Percentiles rank a stretch among this genome's conserved stretches.
phyloP scores from a whole-genome alignment of 2,888 invertebrate genomes.

The Ypsolopha scabrella region DNA sequence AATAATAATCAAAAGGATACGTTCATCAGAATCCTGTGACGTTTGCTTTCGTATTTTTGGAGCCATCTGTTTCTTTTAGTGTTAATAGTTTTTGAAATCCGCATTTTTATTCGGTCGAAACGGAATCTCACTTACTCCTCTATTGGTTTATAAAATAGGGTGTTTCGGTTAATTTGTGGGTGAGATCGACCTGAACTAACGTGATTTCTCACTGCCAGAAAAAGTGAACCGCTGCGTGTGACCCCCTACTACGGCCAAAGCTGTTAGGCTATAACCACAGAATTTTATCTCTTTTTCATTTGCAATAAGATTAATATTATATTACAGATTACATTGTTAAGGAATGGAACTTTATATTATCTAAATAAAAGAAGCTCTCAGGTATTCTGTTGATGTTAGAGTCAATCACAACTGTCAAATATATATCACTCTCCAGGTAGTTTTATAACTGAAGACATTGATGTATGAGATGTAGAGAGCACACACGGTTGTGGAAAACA shows the following conservation, averaged over 20 bases:
- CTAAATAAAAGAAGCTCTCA: constrained; percentile 9
- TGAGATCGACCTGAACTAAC: constrained; percentile 46
- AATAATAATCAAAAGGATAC: constrained; percentile 45
- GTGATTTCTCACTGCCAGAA: constrained; percentile 54
- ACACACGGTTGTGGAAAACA: constrained; percentile 13
- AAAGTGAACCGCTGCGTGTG: too few species aligned
- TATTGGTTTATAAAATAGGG: constrained; percentile 12
- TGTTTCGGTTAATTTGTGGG: constrained; percentile 64
- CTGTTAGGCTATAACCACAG: too few species aligned
- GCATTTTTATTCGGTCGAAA: constrained; percentile 35
- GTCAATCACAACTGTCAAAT: constrained; percentile 31
- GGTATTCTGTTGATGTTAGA: constrained; percentile 10
- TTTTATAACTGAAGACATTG: constrained; percentile 53
- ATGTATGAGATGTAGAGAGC: constrained; percentile 38
- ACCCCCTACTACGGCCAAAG: too few species aligned
- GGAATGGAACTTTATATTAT: background rate
- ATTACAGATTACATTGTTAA: too few species aligned
- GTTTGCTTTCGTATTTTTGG: constrained; percentile 58
- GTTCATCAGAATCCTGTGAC: constrained; percentile 48
- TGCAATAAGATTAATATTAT: constrained; percentile 34
- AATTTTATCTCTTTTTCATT: constrained; percentile 31
- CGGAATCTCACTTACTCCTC: constrained; percentile 44
- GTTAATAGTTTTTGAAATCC: constrained; percentile 33
- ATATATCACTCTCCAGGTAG: constrained; percentile 42
- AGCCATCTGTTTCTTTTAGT: constrained; percentile 47